phyloP scores from a whole-genome alignment of 2,888 invertebrate genomes.

The Drosophila helvetica region DNA sequence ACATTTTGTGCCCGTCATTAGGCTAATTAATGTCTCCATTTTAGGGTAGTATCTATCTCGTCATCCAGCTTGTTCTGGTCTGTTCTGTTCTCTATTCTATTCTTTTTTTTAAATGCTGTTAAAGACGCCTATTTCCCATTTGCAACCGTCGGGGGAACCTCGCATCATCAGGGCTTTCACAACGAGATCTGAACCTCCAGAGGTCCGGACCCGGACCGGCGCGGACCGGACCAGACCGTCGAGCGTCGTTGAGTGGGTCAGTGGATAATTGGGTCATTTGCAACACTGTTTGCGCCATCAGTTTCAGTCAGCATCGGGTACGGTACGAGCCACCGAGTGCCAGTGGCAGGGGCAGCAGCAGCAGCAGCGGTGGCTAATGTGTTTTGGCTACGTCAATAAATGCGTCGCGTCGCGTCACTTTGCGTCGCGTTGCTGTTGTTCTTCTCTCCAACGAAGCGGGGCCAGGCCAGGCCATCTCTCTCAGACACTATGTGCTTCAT shows the following conservation, averaged over 20 bases:
- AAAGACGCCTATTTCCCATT: slow-evolving; percentile 24
- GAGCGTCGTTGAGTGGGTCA: slow-evolving; percentile 81
- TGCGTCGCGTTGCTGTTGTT: slow-evolving; percentile 33
- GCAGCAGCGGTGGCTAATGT: slow-evolving; percentile 67
- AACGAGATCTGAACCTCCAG: slow-evolving; percentile 36
- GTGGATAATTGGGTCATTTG: slow-evolving; percentile 84
- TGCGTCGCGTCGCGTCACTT: slow-evolving; percentile 50
- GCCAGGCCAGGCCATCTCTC: slow-evolving; percentile 16
- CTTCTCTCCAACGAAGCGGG: slow-evolving; percentile 51
- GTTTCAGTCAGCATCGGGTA: slow-evolving; percentile 54
- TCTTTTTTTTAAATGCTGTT: slow-evolving; percentile 43
- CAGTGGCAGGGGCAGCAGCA: slow-evolving; percentile 7
- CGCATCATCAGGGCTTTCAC: slow-evolving; percentile 40
- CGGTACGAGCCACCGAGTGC: slow-evolving; percentile 22
- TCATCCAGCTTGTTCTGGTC: slow-evolving; percentile 49
- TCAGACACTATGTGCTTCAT: slow-evolving; percentile 12
- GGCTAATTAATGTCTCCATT: slow-evolving; percentile 79
- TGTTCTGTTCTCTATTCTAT: slow-evolving; percentile 24
- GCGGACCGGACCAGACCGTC: slow-evolving; percentile 58
- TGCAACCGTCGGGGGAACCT: not conserved
- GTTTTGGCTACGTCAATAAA: slow-evolving; percentile 75
- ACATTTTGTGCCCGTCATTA: slow-evolving; percentile 70
- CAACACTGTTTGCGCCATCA: slow-evolving; percentile 79
- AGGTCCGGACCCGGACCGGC: slow-evolving; percentile 36
- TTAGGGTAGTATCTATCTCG: slow-evolving; percentile 58